These are phyloP conservation scores for Limenitis arthemis DNA, from an alignment of 2,888 invertebrate genomes.

Conservation along the genomic window DNA sequence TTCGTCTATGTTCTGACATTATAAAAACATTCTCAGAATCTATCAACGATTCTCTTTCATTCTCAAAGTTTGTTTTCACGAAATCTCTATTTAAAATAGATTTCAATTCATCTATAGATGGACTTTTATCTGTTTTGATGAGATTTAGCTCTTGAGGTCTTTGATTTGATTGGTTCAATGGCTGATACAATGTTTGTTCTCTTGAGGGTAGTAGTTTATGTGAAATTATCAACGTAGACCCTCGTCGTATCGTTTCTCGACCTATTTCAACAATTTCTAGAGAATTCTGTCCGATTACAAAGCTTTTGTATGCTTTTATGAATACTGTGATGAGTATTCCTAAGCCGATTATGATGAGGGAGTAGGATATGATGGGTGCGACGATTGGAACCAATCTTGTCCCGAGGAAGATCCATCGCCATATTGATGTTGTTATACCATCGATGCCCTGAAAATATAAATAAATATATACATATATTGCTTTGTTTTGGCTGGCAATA, in stretches of 20 bases:
- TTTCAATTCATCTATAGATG: constrained; percentile 46
- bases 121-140: constrained; percentile 33
- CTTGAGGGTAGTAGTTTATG: constrained; percentile 68
- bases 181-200: constrained; percentile 68
- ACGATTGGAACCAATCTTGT: constrained; percentile 83
- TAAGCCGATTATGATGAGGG: constrained; percentile 79
- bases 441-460: constrained; percentile 76
- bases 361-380: constrained; percentile 79
- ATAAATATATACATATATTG: too few species aligned
- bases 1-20: constrained; percentile 46
- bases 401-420: constrained; percentile 85
- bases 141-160: constrained; percentile 40
- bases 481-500: too few species aligned
- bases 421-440: constrained; percentile 83
- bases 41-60: constrained; percentile 51
- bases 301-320: constrained; percentile 81
- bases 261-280: constrained; percentile 85
- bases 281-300: constrained; percentile 78
- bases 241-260: constrained; percentile 77
- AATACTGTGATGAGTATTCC: constrained; percentile 76
- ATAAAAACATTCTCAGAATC: constrained; percentile 58
- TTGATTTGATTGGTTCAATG: constrained; percentile 31
- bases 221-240: constrained; percentile 74
- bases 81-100: constrained; percentile 43
- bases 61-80: constrained; percentile 45